Conservation (phyloP, 2,797 vertebrate genomes). For the Myripristis murdjan region DNA sequence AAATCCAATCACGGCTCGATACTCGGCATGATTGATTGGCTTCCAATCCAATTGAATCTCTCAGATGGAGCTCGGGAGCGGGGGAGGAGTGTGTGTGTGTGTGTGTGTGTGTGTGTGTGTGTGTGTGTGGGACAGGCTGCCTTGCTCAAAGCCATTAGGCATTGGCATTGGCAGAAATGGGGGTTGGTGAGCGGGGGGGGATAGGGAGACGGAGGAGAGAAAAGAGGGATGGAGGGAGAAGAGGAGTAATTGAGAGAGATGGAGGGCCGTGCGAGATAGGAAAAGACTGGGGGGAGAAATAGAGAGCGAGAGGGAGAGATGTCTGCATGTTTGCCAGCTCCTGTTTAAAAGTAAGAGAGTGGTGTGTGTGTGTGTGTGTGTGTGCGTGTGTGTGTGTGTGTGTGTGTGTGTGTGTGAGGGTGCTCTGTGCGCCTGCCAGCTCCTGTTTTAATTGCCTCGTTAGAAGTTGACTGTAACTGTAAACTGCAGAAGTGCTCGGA, state of each 20-base stretch:
- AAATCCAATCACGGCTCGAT: conserved; percentile 84
- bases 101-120: too few relatives aligned
- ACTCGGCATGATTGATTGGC: conserved; percentile 78
- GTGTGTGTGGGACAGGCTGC: conserved; percentile 29
- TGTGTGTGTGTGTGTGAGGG: neutral
- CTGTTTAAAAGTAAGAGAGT: conserved; percentile 16
- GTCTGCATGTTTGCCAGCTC: conserved; percentile 36
- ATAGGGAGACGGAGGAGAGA: conserved; percentile 20
- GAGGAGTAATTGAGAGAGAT: conserved; percentile 68
- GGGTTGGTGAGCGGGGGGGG: neutral
- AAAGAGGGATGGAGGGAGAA: conserved; percentile 53
- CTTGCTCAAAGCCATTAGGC: conserved; percentile 72
- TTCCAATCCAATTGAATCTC: conserved; percentile 83
- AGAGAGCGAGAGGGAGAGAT: conserved; percentile 29
- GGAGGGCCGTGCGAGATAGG: conserved; percentile 45
- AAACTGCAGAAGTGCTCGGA: conserved; percentile 46
- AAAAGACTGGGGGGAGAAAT: conserved; percentile 27
- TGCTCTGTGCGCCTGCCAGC: conserved; percentile 46
- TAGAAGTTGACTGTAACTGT: conserved; percentile 64
- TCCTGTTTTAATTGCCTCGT: conserved; percentile 65
- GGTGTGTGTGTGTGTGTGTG: conserved; percentile 15
- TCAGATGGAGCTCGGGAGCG: conserved; percentile 47
- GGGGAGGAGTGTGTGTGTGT: neutral
- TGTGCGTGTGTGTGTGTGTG: conserved; percentile 16
- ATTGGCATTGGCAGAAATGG: conserved; percentile 62